A percentile compares a stretch with the other conserved stretches of the same genome.
Conservation (phyloP, 1,140 invertebrate genomes). For the Diorhabda sublineata region DNA sequence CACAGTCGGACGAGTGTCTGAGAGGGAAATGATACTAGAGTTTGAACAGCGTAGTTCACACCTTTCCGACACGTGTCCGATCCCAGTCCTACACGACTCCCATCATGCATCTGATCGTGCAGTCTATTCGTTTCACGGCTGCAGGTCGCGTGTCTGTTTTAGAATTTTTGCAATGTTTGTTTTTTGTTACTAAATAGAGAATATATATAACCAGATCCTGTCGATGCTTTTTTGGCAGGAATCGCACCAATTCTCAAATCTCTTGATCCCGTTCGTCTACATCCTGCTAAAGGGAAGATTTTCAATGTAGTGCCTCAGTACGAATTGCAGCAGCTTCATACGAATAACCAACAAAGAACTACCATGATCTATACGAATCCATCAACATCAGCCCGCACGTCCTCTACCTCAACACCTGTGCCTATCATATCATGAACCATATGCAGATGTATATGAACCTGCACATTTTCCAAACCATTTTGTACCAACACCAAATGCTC, state of each 20-base stretch:
- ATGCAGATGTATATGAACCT: background rate
- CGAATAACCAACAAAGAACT: background rate
- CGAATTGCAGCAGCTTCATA: background rate
- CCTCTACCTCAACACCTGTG: no score
- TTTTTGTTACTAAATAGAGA: no score
- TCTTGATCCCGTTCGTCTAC: slow-evolving; percentile 6
- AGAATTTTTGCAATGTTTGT: background rate
- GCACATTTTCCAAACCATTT: background rate
- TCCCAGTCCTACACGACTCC: no score
- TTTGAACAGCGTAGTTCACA: no score
- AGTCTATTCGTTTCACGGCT: background rate
- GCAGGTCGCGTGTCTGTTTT: background rate
- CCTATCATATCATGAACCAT: background rate
- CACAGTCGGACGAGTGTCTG: no score
- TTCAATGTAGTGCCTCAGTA: background rate
- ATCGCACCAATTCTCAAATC: background rate
- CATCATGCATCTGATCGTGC: background rate
- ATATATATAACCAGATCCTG: background rate
- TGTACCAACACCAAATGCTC: background rate
- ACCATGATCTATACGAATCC: background rate
- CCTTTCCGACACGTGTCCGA: no score
- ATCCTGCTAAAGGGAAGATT: slow-evolving; percentile 8
- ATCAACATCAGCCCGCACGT: background rate
- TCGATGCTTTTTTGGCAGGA: background rate
- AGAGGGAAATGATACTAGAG: no score